Percentiles rank a stretch among this genome's conserved stretches.
These are phyloP conservation scores for Chaetura pelagica DNA, from an alignment of 2,113 vertebrate species.

Conservation along the genomic window DNA sequence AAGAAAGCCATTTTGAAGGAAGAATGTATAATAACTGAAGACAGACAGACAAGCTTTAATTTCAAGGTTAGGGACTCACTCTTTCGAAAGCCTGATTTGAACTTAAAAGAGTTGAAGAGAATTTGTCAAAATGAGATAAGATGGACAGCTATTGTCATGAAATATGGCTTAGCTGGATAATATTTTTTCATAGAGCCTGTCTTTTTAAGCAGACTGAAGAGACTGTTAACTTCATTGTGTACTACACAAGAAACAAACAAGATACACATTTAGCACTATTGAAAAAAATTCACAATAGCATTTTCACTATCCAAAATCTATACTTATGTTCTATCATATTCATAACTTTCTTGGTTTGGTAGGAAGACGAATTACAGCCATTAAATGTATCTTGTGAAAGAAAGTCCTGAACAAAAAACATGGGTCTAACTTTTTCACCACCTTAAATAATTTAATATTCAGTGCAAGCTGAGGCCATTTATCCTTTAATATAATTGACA, in stretches of 20 bases:
- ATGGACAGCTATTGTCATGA: not conserved
- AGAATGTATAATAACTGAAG: not conserved
- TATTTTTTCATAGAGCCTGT: not conserved
- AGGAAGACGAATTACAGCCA: not conserved
- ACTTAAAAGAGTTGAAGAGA: not conserved
- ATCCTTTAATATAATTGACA: not conserved
- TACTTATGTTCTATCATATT: not conserved
- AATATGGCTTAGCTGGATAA: not conserved
- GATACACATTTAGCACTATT: not conserved
- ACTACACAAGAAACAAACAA: not conserved
- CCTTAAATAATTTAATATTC: not conserved
- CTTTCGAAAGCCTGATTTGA: not conserved
- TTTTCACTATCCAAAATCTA: not conserved
- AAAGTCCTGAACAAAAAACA: not conserved
- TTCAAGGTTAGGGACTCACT: not conserved
- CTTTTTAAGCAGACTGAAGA: not conserved
- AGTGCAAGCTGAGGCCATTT: not conserved
- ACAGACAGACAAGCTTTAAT: not conserved
- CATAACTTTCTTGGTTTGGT: not conserved
- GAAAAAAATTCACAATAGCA: not conserved
- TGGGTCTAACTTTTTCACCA: not conserved
- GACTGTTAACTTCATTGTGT: not conserved
- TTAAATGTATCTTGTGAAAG: not conserved
- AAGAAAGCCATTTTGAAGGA: not conserved
- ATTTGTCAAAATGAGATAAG: not conserved